Base-by-base conservation (phyloP, 2,888 invertebrate species). In the Spatulosminthurus flaviceps region DNA sequence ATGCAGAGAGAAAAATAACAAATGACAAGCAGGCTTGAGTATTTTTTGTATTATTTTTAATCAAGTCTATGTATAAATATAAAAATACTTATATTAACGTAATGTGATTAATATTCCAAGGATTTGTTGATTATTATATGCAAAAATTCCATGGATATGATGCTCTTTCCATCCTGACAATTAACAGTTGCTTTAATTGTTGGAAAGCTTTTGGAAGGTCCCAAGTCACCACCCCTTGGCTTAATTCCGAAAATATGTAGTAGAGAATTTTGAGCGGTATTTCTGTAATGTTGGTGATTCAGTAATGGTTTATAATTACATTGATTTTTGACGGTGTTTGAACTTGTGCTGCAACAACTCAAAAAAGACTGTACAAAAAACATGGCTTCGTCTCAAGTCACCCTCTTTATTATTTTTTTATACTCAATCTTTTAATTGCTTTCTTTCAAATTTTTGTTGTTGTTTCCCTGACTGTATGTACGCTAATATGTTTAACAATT, bases 211-310 rank as follows among this genome's bases (percentile, higher is more conserved):
- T 34, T 51, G 19, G n/a, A 19, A 26, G 26, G 83, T 83, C 83
- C 83, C 83, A 83, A 82, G 83, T 82, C 83, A 81, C 83, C n/a
- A n/a, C n/a, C n/a, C 83, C 83, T 79, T 79, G 79, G 75, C 42
- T 77, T 66, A 26, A 64, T 42, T 51, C 19, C 51, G 51, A 51
- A 51, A 51, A 51, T 51, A 34, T n/a, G n/a, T n/a, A 13, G 51
- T 26, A 24, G 22, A 21, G 24, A 24, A 24, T 64, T 64, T 64
- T 64, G 64, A 64, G 24, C 64, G 9, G 64, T 22, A 24, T 64
- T 64, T 26, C 7, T 16, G 64, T 64, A 64, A 64, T 64, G 64
- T 64, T 64, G 64, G 64, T 22, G 64, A 21, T 11, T 64, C 7
- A 11, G 64, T 26, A 64, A 64, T 64, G n/a, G n/a, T n/a, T n/a